Conservation (phyloP, 2,888 invertebrate species). For the Sinhomidia bicolor region DNA sequence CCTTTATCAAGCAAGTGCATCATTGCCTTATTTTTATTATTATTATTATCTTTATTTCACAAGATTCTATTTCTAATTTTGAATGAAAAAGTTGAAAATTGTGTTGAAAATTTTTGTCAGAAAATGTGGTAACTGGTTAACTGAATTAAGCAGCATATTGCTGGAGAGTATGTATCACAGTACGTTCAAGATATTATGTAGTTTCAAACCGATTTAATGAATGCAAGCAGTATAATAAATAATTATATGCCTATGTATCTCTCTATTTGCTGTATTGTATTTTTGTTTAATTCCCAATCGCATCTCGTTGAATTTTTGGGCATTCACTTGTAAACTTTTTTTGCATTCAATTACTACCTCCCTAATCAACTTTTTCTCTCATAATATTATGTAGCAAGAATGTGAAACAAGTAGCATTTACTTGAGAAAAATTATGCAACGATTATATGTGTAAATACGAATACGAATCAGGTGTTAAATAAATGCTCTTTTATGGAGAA, state of each 20-base stretch:
- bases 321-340: constrained; percentile 28
- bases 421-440: not conserved
- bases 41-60: not conserved
- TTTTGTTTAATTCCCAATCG: not conserved
- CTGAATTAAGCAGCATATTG: not conserved
- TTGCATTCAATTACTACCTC: constrained; percentile 38
- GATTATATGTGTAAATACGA: constrained; percentile 31
- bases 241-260: no score
- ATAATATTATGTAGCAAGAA: not conserved
- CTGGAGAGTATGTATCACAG: no score
- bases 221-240: not conserved
- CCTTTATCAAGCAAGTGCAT: not conserved
- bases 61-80: not conserved
- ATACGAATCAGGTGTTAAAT: constrained; percentile 36
- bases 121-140: no score
- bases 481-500: not conserved
- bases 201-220: not conserved
- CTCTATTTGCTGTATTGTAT: not conserved
- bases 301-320: constrained; percentile 43
- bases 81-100: not conserved
- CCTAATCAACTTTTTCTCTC: not conserved
- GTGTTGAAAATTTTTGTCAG: not conserved
- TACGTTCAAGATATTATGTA: not conserved
- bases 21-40: no score
- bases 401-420: constrained; percentile 12